Evolutionary conservation across 1,140 invertebrate genomes (phyloP).

Genomic region (Trissolcus basalis): DNA sequence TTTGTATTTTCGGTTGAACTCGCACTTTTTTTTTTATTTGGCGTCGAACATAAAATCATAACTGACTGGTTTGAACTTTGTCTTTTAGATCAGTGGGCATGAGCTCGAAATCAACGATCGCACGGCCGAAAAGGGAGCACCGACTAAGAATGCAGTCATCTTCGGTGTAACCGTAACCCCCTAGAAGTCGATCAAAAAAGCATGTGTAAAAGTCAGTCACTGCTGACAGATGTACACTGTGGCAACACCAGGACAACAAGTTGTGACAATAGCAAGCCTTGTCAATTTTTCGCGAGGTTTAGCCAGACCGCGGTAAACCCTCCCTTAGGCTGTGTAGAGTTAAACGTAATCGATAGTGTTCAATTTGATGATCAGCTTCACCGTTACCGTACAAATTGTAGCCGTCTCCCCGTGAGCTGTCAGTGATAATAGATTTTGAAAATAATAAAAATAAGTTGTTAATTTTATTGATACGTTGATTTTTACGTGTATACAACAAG

Average conservation of each 20-base stretch:
- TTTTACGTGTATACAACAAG: slow-evolving; percentile 36
- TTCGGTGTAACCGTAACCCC: slow-evolving; percentile 38
- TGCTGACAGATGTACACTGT: slow-evolving; percentile 43
- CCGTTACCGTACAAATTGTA: slow-evolving; percentile 34
- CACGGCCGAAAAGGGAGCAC: slow-evolving; percentile 63
- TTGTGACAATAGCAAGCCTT: slow-evolving; percentile 48
- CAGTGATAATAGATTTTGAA: slow-evolving; percentile 54
- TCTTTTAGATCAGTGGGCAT: slow-evolving; percentile 71
- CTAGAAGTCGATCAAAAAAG: slow-evolving; percentile 34
- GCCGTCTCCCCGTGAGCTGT: slow-evolving; percentile 32
- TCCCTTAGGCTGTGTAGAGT: slow-evolving; percentile 55
- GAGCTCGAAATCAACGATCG: slow-evolving; percentile 58
- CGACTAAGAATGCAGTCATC: slow-evolving; percentile 52
- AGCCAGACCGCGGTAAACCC: slow-evolving; percentile 48
- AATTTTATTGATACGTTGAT: slow-evolving; percentile 26
- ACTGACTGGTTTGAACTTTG: slow-evolving; percentile 25
- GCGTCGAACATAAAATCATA: slow-evolving; percentile 3
- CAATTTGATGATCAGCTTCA: slow-evolving; percentile 55
- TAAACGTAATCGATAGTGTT: slow-evolving; percentile 69
- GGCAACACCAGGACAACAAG: slow-evolving; percentile 46
- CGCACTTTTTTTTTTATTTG: background rate
- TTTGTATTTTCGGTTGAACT: background rate
- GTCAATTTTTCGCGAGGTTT: slow-evolving; percentile 57
- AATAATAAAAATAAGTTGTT: slow-evolving; percentile 28
- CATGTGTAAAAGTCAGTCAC: slow-evolving; percentile 45